Conservation (phyloP, 1,140 invertebrate genomes). For the Callitettix versicolor region DNA sequence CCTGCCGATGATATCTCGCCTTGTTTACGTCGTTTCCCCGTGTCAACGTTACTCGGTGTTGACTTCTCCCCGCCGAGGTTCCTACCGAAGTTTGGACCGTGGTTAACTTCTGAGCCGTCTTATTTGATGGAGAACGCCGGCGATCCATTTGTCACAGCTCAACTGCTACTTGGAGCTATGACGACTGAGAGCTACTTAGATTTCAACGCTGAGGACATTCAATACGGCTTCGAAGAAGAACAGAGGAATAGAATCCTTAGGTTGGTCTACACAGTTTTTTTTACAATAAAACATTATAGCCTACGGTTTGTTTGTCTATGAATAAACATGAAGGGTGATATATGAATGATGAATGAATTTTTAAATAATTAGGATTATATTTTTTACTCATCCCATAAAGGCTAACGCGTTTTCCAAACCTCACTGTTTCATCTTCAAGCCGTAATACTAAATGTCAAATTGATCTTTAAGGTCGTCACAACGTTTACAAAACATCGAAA, state of each 20-base stretch:
- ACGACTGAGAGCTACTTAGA: constrained; percentile 66
- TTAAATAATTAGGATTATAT: too few relatives aligned
- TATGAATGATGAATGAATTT: not conserved
- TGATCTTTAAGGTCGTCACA: too few relatives aligned
- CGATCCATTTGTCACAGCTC: constrained; percentile 55
- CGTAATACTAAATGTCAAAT: too few relatives aligned
- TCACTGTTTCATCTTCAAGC: too few relatives aligned
- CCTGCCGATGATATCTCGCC: not conserved
- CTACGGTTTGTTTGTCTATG: not conserved
- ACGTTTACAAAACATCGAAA: too few relatives aligned
- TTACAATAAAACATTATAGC: not conserved
- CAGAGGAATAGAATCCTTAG: constrained; percentile 25
- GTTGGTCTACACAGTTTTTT: constrained; percentile 15
- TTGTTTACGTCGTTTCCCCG: not conserved
- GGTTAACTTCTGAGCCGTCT: constrained; percentile 41
- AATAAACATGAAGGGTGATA: not conserved
- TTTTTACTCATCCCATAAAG: too few relatives aligned
- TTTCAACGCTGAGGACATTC: constrained; percentile 62
- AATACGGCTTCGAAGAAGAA: constrained; percentile 57
- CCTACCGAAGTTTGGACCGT: constrained; percentile 49
- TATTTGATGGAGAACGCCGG: constrained; percentile 53
- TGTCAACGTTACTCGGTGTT: not conserved
- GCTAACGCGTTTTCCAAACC: too few relatives aligned
- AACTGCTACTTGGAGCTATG: constrained; percentile 55
- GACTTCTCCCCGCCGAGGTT: constrained; percentile 29